phyloP scores from a whole-genome alignment of 2,888 invertebrate species.

The Tipula unca region DNA sequence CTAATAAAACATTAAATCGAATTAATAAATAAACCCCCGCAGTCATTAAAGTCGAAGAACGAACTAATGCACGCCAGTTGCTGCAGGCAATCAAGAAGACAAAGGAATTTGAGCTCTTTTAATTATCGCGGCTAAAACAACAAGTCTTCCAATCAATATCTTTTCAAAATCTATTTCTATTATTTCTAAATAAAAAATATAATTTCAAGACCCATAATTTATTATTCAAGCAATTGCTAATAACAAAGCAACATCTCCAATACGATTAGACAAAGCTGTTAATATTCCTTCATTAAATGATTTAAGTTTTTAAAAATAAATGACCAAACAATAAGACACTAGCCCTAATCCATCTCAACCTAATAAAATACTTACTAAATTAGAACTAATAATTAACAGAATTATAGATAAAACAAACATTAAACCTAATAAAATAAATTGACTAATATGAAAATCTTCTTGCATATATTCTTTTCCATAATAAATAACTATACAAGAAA shows the following conservation, averaged over 20 bases:
- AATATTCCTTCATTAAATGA: not conserved
- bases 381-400: not conserved
- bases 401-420: constrained; percentile 42
- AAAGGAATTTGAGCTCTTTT: constrained; percentile 48
- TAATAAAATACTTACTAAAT: constrained; percentile 1
- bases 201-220: constrained; percentile 51
- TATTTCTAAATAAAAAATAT: constrained; percentile 47
- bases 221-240: constrained; percentile 32
- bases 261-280: not conserved
- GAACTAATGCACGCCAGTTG: no score
- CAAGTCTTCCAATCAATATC: constrained; percentile 41
- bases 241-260: not conserved
- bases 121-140: constrained; percentile 54
- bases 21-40: no score
- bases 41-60: no score
- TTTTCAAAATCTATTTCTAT: constrained; percentile 43
- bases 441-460: constrained; percentile 48
- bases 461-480: constrained; percentile 57
- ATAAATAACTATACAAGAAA: constrained; percentile 56
- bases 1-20: no score
- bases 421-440: constrained; percentile 56
- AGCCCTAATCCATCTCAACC: not conserved
- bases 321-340: not conserved
- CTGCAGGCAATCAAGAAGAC: no score
- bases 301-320: constrained; percentile 1